Evolutionary conservation across 2,888 invertebrate genomes (phyloP), one percentile per base, ranked within the genome.

Genomic region (Mantis religiosa): DNA sequence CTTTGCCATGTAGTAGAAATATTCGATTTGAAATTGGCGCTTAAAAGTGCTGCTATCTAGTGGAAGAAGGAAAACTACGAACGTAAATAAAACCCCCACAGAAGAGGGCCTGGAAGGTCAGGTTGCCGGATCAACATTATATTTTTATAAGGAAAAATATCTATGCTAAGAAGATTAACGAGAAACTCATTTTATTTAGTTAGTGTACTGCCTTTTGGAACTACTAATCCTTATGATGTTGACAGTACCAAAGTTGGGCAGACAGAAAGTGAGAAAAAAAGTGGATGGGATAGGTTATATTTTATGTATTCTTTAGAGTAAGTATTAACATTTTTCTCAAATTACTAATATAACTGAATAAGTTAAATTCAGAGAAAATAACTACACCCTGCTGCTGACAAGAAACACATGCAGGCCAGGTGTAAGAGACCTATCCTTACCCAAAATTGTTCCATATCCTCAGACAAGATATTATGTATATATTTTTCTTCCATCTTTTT

Each of bases 231-330:
- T 20, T 71, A 20, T 71, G 54, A 54, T 54, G 54, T 54, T 54
- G 54, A 71, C 20, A 20, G 20, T 4, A 71, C 20, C 14, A 71
- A 71, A 71, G 25, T 1, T 71, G 25, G 4, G 15, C 8, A 25
- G 3, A 30, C 34, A 6, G 30, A 82, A 7, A 71, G 14, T n/a
- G 30, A 87, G 6, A 87, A 87, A 30, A 82, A 85, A 71, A 85
- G 34, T 6, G 88, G 88, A 8, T 85, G 20, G 82, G 88, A 88
- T 7, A 71, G 87, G 27, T 28, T 89, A 12, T 15, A 41, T 30
- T 54, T 41, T 12, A 89, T 89, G 89, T 89, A 30, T 82, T 82
- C 87, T 14, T 30, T 27, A 54, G 88, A 88, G 87, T 87, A 81
- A 87, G 87, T 87, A 71, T 87, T 6, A 34, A 1, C 0, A 87